phyloP scores from a whole-genome alignment of 2,113 vertebrate species.

The Shinisaurus crocodilurus region DNA sequence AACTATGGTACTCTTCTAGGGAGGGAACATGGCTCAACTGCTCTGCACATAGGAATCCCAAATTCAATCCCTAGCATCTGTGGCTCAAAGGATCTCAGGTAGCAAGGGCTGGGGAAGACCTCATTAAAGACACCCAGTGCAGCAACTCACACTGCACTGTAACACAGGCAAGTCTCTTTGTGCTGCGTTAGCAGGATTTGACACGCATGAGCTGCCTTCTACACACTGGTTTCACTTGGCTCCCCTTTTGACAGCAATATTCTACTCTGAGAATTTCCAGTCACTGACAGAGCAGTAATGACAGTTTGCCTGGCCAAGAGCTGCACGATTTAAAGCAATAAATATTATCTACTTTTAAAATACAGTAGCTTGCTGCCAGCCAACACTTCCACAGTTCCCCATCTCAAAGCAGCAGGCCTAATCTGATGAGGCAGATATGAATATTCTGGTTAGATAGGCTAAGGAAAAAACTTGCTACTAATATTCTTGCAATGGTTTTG shows the following conservation, averaged over 20 bases:
- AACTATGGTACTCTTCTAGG: neutral
- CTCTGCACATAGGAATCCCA: neutral
- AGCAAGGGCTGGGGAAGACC: neutral
- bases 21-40: neutral
- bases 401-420: neutral
- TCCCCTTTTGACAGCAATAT: constrained; percentile 5
- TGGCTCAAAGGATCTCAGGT: neutral
- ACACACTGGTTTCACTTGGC: constrained; percentile 4
- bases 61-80: neutral
- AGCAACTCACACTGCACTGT: rapidly evolving
- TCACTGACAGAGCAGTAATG: constrained; percentile 21
- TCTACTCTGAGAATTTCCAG: constrained; percentile 36
- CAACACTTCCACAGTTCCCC: constrained; percentile 25
- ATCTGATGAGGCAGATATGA: neutral
- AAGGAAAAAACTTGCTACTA: neutral
- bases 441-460: neutral
- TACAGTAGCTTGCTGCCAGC: constrained; percentile 1
- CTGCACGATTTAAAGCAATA: constrained; percentile 36
- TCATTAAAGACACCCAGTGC: neutral
- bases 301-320: neutral
- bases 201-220: rapidly evolving
- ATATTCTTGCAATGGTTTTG: neutral
- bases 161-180: neutral
- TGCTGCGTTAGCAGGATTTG: neutral
- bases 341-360: constrained; percentile 42